Evolutionary conservation across 2,888 invertebrate genomes (phyloP), one percentile per base, ranked within the genome.

Genomic region (Pteria penguin): DNA sequence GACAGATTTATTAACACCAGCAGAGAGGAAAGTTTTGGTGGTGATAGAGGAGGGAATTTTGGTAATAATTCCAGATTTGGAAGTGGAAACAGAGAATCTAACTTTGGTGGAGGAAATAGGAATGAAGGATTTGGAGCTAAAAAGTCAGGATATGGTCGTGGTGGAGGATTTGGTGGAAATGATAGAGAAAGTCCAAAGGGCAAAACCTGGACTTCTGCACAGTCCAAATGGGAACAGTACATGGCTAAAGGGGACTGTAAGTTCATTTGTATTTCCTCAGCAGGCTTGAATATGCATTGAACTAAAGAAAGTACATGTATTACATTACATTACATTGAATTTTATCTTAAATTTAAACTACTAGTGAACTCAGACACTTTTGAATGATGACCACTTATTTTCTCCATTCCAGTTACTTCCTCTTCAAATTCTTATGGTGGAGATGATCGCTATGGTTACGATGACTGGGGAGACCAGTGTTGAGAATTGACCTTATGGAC

Each of bases 221-320:
- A 68, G 68, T 68, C 68, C 32, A 68, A 68, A 26, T 68, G 68
- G 68, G 68, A 68, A 24, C 68, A 68, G 33, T 68, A 68, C 57
- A 68, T 60, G 60, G 26, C 24, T 4, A 60, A 60, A 60, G 27
- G 27, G 24, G 24, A 60, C 22, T 26, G 60, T 60, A 60, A 60
- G 60, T 26, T n/a, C n/a, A n/a, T n/a, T n/a, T n/a, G n/a, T n/a
- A n/a, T n/a, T n/a, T n/a, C n/a, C n/a, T n/a, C n/a, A n/a, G n/a
- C n/a, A n/a, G n/a, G n/a, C n/a, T n/a, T n/a, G n/a, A n/a, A n/a
- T n/a, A n/a, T n/a, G n/a, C n/a, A n/a, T n/a, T n/a, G n/a, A n/a
- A n/a, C n/a, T n/a, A n/a, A n/a, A n/a, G n/a, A n/a, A n/a, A n/a
- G n/a, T n/a, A n/a, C n/a, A n/a, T n/a, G n/a, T n/a, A n/a, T n/a